phyloP scores from a whole-genome alignment of 2,888 invertebrate genomes.

The Hanleya hanleyi region DNA sequence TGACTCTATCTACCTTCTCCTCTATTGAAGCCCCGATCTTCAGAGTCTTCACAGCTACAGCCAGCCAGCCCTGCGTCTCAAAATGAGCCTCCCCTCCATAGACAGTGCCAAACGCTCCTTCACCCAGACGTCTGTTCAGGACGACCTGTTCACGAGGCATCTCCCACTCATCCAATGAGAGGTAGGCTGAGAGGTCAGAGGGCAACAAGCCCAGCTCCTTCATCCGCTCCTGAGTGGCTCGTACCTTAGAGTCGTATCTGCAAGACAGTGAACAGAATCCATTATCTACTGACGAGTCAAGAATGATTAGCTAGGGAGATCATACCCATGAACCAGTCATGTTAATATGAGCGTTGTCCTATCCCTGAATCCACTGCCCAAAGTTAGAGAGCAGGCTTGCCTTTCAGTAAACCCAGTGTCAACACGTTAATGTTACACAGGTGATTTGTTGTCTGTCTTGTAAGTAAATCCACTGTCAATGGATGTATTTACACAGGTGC shows the following conservation, averaged over 20 bases:
- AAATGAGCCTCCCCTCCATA: slow-evolving; percentile 91
- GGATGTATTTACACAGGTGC: too few relatives aligned
- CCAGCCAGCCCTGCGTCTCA: slow-evolving; percentile 81
- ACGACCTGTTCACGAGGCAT: slow-evolving; percentile 88
- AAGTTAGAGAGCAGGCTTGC: too few relatives aligned
- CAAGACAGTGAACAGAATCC: too few relatives aligned
- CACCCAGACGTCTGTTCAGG: slow-evolving; percentile 77
- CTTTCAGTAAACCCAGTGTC: too few relatives aligned
- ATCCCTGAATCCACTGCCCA: too few relatives aligned
- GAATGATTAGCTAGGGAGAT: too few relatives aligned
- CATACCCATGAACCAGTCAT: too few relatives aligned
- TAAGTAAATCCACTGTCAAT: too few relatives aligned
- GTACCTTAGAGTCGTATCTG: slow-evolving; percentile 81
- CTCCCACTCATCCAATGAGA: slow-evolving; percentile 89
- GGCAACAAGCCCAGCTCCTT: slow-evolving; percentile 80
- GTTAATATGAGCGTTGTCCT: too few relatives aligned
- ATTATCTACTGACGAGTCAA: too few relatives aligned
- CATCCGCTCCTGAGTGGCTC: slow-evolving; percentile 81
- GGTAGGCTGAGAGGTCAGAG: slow-evolving; percentile 74
- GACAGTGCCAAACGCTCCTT: slow-evolving; percentile 94
- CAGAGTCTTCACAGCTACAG: slow-evolving; percentile 83
- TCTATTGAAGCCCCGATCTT: slow-evolving; percentile 88
- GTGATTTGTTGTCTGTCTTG: too few relatives aligned
- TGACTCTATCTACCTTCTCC: slow-evolving; percentile 78
- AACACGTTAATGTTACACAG: too few relatives aligned